Conservation (phyloP, 2,888 invertebrate genomes). For the Bombylius major region DNA sequence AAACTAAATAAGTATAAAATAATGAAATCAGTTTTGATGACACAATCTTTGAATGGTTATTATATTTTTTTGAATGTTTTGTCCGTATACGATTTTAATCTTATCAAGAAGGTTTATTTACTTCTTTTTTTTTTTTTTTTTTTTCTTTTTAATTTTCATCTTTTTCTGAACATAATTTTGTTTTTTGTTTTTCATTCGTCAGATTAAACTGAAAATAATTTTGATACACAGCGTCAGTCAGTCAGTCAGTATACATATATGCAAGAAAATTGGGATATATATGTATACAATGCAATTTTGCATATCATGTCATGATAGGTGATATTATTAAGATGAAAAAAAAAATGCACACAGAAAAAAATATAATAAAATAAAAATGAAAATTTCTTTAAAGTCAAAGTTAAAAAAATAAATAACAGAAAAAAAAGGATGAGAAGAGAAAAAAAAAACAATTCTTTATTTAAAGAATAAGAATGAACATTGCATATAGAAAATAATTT, state of each 20-base stretch:
- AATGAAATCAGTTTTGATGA: not conserved
- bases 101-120: not conserved
- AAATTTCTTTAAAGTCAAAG: not conserved
- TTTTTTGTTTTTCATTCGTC: no score
- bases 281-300: not conserved
- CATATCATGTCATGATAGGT: constrained; percentile 7
- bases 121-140: not conserved
- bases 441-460: no score
- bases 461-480: no score
- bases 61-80: not conserved
- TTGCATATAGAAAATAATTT: no score
- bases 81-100: not conserved
- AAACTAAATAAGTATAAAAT: not conserved
- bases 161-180: no score
- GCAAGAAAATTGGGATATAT: not conserved
- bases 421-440: no score
- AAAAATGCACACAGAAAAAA: constrained; percentile 1
- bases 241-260: no score
- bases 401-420: no score
- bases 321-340: constrained; percentile 8
- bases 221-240: no score
- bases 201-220: no score
- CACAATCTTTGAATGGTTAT: not conserved
- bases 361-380: not conserved
- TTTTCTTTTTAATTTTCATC: no score